Evolutionary conservation across 2,888 invertebrate genomes (phyloP), one percentile per base, ranked within the genome.

Genomic region (Yponomeuta cagnagella): DNA sequence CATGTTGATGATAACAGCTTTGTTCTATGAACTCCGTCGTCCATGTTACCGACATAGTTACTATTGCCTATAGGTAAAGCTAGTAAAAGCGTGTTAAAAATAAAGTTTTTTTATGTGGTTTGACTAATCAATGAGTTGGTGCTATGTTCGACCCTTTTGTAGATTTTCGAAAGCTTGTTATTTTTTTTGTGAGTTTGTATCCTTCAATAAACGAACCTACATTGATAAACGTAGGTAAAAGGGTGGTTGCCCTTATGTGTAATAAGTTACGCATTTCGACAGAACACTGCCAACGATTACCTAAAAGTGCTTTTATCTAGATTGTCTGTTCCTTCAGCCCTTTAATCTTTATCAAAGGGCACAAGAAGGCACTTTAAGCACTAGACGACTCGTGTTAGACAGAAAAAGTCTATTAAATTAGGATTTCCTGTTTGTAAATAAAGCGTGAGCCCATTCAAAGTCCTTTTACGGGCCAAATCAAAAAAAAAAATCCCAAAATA

Each of bases 401-500:
- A 70, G 52, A 31, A 43, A 31, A 69, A 63, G 10, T 43, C 43
- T 73, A 73, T 71, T 70, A 72, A 73, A 70, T 73, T 70, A 66
- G 71, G 23, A 70, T 66, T 75, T 72, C 74, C 72, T 73, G 70
- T 71, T 67, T 70, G 73, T 74, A 72, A 72, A 75, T 72, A 73
- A 72, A 75, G 68, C 80, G 75, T 76, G 77, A 75, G 73, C 74
- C 74, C 74, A 77, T 72, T 77, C 79, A 81, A 82, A 83, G 77
- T 78, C 74, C 78, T 79, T 77, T 75, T 75, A 76, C 77, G 79
- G 78, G 79, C 78, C 81, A 81, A 80, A 80, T 78, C 74, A 77
- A 82, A 85, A 83, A 85, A 85, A 83, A 85, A 83, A 82, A 79
- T 77, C 76, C 79, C 80, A 82, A 86, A 81, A 85, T 85, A 85